Evolutionary conservation across 2,797 vertebrate genomes (phyloP).

Genomic region (Sebastes flavidus): DNA sequence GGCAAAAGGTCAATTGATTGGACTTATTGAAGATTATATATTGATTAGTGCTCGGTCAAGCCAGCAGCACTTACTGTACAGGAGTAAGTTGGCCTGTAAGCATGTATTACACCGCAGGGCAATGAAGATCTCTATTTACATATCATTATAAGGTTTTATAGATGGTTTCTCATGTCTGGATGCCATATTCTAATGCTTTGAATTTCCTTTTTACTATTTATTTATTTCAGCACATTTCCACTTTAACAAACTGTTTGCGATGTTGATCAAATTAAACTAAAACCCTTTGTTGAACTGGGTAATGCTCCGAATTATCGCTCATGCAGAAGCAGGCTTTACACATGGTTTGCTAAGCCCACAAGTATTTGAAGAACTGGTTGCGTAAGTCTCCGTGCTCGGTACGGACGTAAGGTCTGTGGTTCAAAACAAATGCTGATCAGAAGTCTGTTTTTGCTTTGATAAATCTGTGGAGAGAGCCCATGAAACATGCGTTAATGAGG

Average conservation of each 20-base stretch:
- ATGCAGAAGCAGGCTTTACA: conserved; percentile 31
- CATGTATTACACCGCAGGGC: conserved; percentile 5
- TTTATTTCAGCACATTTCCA: not conserved
- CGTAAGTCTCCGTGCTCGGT: conserved; percentile 24
- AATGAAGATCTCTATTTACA: not conserved
- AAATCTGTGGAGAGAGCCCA: conserved; percentile 37
- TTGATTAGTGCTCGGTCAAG: conserved; percentile 54
- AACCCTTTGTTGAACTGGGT: conserved; percentile 5
- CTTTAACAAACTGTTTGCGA: not conserved
- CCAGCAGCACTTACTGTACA: conserved; percentile 36
- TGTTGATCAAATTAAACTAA: not conserved
- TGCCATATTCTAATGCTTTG: not conserved
- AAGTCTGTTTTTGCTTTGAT: conserved; percentile 47
- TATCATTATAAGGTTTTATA: not conserved
- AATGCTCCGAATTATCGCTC: conserved; percentile 15
- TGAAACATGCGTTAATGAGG: conserved; percentile 59
- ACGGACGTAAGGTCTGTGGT: conserved; percentile 19
- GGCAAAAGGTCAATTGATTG: conserved; percentile 64
- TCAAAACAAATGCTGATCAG: conserved; percentile 50
- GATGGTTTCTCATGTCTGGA: not conserved
- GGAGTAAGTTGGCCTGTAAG: conserved; percentile 8
- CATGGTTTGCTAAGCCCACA: conserved; percentile 2
- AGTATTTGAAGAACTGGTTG: conserved; percentile 32
- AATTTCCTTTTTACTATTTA: not conserved
- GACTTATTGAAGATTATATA: conserved; percentile 50